Evolutionary conservation across 1,140 invertebrate genomes (phyloP), one percentile per base, ranked within the genome.

Genomic region (Gryllus bimaculatus): DNA sequence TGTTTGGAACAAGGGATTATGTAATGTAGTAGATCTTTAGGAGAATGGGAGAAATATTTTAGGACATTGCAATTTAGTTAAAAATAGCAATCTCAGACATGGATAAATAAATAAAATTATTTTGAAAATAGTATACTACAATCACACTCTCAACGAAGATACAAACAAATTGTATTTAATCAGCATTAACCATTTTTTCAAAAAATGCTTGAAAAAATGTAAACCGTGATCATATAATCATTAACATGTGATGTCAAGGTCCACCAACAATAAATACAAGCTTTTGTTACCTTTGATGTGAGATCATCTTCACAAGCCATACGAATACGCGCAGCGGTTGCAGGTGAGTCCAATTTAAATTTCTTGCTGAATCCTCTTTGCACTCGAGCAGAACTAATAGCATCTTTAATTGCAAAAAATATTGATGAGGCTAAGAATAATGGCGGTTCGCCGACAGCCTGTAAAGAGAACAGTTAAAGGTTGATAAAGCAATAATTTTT

Each of bases 361-460:
- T 86, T 85, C 18, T 88, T 86, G 0, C 84, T 83, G 8, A 90
- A 85, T 7, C 91, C 92, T 77, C 89, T 88, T 77, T 97, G 94
- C 54, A 83, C 82, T 54, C 96, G 86, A 3, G 95, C 94, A 13
- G 93, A 90, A 82, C 88, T 89, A 48, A 98, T 92, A 5, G 97
- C 97, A 83, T 98, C 93, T 85, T 93, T 93, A 74, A 98, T 94
- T 8, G 96, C 97, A 86, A 96, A 98, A 83, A 96, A 96, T 0
- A 91, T 91, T 0, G 95, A 92, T 26, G 92, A 90, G 0, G 96
- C 94, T 78, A 98, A 87, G 83, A 98, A 98, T 18, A 99, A 85
- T 0, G 97, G 97, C 8, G 97, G 97, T 86, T 99, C 97, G 7
- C 97, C 97, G 76, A 98, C 93, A 81, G 96, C 97, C 95, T 95